phyloP scores from a whole-genome alignment of 2,113 vertebrate genomes.

The Mobula birostris region DNA sequence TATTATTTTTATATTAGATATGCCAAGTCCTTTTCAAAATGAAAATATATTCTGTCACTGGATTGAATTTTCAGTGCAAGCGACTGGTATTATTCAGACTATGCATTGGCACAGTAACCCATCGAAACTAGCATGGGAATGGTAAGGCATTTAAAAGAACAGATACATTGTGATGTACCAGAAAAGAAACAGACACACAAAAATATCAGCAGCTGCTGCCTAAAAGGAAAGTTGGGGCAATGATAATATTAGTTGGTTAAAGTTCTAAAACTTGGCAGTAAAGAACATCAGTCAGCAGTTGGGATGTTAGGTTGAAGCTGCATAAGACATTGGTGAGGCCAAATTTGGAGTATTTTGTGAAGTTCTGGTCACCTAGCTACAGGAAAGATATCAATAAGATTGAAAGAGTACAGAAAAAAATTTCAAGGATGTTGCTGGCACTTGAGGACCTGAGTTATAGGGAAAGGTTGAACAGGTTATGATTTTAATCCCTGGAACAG shows the following conservation, averaged over 20 bases:
- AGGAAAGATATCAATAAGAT: no score
- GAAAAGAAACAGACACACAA: not conserved
- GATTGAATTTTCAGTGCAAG: slow-evolving; percentile 9
- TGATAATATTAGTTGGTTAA: not conserved
- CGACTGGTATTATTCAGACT: not conserved
- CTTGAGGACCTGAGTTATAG: no score
- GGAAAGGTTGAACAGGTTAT: no score
- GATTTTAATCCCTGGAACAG: no score
- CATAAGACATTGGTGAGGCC: no score
- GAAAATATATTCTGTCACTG: slow-evolving; percentile 36
- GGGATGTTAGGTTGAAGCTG: no score
- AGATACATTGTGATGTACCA: not conserved
- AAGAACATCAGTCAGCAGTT: no score
- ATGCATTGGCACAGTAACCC: not conserved
- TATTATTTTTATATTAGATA: slow-evolving; percentile 36
- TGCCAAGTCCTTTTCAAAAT: slow-evolving; percentile 31
- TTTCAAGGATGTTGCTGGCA: no score
- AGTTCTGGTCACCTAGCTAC: no score
- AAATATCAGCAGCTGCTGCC: not conserved
- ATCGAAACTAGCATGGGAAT: not conserved
- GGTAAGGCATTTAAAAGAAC: not conserved
- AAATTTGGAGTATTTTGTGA: no score
- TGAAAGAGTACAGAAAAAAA: no score
- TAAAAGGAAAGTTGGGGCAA: not conserved
- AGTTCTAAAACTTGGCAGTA: no score